A percentile compares a stretch with the other conserved stretches of the same genome.
phyloP scores from a whole-genome alignment of 2,113 vertebrate species.

The Cheirogaleus medius region DNA sequence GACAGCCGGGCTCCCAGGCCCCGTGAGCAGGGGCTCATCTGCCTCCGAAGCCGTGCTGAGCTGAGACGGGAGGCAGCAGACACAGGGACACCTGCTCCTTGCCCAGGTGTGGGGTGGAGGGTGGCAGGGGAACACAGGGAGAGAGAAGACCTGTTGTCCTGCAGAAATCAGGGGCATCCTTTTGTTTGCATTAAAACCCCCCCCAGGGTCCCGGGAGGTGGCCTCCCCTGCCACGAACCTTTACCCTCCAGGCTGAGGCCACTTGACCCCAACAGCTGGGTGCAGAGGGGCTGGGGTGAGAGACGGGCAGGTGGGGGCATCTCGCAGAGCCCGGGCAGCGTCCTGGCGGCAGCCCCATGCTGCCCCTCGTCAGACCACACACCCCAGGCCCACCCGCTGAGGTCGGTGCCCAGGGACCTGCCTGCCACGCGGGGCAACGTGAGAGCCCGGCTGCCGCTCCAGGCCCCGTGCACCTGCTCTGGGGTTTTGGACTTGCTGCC shows the following conservation, averaged over 20 bases:
- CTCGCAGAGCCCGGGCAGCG: no score
- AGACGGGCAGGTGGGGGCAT: neutral
- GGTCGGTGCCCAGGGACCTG: neutral
- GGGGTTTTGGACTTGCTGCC: rapidly evolving
- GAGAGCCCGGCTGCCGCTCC: neutral
- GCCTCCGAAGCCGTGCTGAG: neutral
- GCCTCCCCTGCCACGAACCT: neutral
- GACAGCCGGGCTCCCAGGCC: neutral
- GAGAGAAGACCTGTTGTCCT: neutral
- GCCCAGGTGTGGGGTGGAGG: neutral
- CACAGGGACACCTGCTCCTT: no score
- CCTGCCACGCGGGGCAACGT: rapidly evolving
- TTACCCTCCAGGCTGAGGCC: no score
- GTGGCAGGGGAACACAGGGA: rapidly evolving
- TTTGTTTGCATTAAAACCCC: neutral
- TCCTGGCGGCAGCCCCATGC: no score
- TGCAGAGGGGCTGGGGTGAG: neutral
- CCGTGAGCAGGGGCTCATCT: neutral
- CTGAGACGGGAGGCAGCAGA: neutral
- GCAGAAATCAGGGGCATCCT: no score
- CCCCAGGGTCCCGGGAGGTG: neutral
- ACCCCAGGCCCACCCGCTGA: rapidly evolving
- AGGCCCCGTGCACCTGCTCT: neutral
- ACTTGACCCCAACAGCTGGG: neutral
- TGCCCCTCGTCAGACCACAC: rapidly evolving